phyloP scores from a whole-genome alignment of 2,888 invertebrate species.

The Xestoiulus laeticollis region DNA sequence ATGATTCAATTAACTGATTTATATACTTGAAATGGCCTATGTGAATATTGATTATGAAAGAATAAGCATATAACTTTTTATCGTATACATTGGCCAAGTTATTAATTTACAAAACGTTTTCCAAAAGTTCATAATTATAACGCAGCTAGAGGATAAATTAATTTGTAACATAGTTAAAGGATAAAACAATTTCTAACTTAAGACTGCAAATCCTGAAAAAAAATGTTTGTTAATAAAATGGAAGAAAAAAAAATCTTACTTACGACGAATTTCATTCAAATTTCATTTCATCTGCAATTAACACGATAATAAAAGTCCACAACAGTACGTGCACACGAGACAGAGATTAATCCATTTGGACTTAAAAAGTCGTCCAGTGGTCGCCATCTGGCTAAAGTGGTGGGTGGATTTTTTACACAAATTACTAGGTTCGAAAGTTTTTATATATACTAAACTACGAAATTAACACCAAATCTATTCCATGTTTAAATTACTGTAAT shows the following conservation, averaged over 20 bases:
- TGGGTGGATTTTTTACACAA: background rate
- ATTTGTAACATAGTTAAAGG: no score
- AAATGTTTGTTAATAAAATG: background rate
- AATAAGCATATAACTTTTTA: no score
- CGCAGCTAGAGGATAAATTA: no score
- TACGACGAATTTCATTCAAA: background rate
- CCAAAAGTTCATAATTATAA: no score
- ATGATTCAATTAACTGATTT: no score
- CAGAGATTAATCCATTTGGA: slow-evolving; percentile 20
- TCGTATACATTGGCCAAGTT: no score
- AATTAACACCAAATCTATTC: background rate
- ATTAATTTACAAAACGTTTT: no score
- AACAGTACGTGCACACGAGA: slow-evolving; percentile 29
- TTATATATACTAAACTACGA: no score
- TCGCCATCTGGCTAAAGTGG: slow-evolving; percentile 40
- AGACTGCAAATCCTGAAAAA: background rate
- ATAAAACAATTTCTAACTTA: no score
- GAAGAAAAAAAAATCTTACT: background rate
- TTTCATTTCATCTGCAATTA: slow-evolving; percentile 43
- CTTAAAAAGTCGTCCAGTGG: background rate
- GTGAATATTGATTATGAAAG: no score
- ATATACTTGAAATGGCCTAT: no score
- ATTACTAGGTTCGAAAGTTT: background rate
- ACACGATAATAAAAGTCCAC: slow-evolving; percentile 34
- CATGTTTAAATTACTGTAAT: background rate